Percentiles rank a stretch among this genome's conserved stretches.
Conservation (phyloP, 1,140 invertebrate species). For the Drosophila lini region DNA sequence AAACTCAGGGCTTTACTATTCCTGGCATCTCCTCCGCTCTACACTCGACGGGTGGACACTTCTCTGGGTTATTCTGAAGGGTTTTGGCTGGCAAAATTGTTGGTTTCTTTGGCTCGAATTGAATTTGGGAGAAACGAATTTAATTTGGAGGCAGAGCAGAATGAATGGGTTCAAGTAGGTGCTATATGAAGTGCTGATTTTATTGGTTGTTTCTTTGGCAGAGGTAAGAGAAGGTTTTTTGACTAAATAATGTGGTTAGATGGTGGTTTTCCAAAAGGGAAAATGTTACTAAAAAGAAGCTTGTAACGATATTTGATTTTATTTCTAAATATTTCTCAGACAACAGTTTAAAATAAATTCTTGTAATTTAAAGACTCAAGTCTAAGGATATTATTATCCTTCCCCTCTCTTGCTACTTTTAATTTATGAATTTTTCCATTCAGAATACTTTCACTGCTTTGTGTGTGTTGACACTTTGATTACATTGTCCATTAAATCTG, state of each 20-base stretch:
- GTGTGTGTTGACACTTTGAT: slow-evolving; percentile 29
- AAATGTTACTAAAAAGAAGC: too few relatives aligned
- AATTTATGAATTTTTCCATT: slow-evolving; percentile 6
- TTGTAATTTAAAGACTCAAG: not conserved
- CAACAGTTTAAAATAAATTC: not conserved
- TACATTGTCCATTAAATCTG: slow-evolving; percentile 46
- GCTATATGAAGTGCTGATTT: slow-evolving; percentile 36
- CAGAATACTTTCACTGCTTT: slow-evolving; percentile 12
- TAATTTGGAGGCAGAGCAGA: slow-evolving; percentile 31
- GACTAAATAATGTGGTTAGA: not conserved
- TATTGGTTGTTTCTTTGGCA: slow-evolving; percentile 4
- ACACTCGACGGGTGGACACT: slow-evolving; percentile 35
- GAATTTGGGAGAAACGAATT: slow-evolving; percentile 40
- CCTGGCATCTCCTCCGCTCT: slow-evolving; percentile 42
- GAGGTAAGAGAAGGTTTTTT: not conserved
- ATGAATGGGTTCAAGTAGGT: slow-evolving; percentile 41
- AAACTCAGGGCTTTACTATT: slow-evolving; percentile 71
- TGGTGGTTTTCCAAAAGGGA: too few relatives aligned
- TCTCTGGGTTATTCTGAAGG: slow-evolving; percentile 19
- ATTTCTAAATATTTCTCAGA: not conserved
- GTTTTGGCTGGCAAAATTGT: slow-evolving; percentile 36
- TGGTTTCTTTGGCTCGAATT: slow-evolving; percentile 38
- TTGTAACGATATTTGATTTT: too few relatives aligned
- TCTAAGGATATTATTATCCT: not conserved
- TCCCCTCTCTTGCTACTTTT: not conserved